phyloP scores from a whole-genome alignment of 2,888 invertebrate genomes.

The Sinotaia quadrata region DNA sequence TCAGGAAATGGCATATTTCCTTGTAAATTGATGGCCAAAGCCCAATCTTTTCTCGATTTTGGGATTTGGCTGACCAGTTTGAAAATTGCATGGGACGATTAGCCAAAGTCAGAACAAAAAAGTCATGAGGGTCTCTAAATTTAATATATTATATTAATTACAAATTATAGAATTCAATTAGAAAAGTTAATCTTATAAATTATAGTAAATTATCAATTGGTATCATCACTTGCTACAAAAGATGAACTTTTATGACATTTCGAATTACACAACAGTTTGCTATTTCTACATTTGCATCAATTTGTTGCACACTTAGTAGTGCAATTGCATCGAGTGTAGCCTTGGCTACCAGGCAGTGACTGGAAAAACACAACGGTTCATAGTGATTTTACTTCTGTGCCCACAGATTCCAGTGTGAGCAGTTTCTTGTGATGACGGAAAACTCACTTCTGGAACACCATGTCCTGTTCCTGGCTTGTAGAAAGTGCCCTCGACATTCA shows the following conservation, averaged over 20 bases:
- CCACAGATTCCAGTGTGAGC: not conserved
- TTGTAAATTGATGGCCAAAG: no score
- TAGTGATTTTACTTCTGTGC: not conserved
- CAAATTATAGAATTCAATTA: not conserved
- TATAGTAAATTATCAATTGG: not conserved
- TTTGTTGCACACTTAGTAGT: not conserved
- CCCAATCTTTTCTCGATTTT: not conserved
- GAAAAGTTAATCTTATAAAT: not conserved
- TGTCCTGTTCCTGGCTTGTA: not conserved
- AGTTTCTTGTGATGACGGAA: no score
- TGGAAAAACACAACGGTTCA: not conserved
- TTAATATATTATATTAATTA: not conserved
- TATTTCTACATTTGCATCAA: not conserved
- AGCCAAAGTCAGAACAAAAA: not conserved
- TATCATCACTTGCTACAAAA: not conserved
- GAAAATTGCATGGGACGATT: not conserved
- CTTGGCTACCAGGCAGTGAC: not conserved
- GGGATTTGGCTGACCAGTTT: not conserved
- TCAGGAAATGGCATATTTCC: no score
- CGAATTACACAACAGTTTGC: not conserved
- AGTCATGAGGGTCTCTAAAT: not conserved
- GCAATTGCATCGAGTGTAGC: not conserved
- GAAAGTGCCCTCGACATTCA: not conserved
- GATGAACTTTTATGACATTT: slow-evolving; percentile 4
- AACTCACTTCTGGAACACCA: slow-evolving; percentile 1